Conservation (phyloP, 1,140 invertebrate genomes). For the Drosophila takahashii region DNA sequence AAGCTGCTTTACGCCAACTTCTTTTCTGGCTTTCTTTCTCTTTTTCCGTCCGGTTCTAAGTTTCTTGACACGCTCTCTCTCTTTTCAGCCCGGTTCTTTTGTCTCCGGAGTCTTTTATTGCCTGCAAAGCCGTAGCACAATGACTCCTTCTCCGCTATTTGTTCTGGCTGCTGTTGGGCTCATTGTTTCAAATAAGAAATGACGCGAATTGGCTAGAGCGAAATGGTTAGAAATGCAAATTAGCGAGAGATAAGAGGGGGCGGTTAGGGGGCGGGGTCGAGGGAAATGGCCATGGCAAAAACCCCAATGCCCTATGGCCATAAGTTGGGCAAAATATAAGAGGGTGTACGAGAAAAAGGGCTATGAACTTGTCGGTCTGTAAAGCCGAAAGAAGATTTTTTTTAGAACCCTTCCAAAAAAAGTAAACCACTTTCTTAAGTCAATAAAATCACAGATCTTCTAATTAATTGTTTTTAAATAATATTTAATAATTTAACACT, state of each 20-base stretch:
- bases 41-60: slow-evolving; percentile 17
- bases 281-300: slow-evolving; percentile 56
- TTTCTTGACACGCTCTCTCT: slow-evolving; percentile 47
- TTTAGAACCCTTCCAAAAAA: background rate
- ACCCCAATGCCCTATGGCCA: slow-evolving; percentile 57
- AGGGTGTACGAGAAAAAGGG: background rate
- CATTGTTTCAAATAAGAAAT: slow-evolving; percentile 82
- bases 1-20: slow-evolving; percentile 81
- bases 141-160: slow-evolving; percentile 63
- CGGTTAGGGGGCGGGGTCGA: slow-evolving; percentile 20
- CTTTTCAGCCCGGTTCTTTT: slow-evolving; percentile 46
- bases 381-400: background rate
- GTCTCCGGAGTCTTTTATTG: slow-evolving; percentile 66
- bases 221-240: slow-evolving; percentile 82
- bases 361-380: slow-evolving; percentile 15
- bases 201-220: slow-evolving; percentile 78
- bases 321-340: slow-evolving; percentile 13
- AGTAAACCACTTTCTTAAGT: too few species aligned
- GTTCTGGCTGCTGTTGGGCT: slow-evolving; percentile 69
- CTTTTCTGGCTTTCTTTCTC: slow-evolving; percentile 65
- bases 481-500: too few species aligned
- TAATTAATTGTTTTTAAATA: too few species aligned
- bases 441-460: too few species aligned
- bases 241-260: slow-evolving; percentile 61
- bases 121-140: slow-evolving; percentile 64